A percentile compares a stretch with the other conserved stretches of the same genome.
Evolutionary conservation across 2,113 vertebrate species (phyloP).

Genomic region (Antechinus stuartii): DNA sequence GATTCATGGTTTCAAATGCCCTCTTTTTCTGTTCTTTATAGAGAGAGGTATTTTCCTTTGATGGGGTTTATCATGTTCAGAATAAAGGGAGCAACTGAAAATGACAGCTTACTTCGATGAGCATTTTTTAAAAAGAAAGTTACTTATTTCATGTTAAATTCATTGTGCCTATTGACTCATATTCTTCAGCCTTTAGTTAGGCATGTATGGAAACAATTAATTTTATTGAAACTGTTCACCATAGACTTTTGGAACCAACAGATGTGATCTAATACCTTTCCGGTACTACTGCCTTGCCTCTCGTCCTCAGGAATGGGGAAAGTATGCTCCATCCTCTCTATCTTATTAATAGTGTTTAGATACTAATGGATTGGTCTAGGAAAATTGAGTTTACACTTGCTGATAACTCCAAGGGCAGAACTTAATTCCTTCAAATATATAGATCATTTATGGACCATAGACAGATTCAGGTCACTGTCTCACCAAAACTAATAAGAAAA

Average conservation of each 20-base stretch:
- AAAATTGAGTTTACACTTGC: constrained; percentile 72
- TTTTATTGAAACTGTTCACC: constrained; percentile 57
- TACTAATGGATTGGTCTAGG: constrained; percentile 67
- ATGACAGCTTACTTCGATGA: background rate
- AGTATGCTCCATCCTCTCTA: constrained; percentile 49
- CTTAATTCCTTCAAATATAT: constrained; percentile 62
- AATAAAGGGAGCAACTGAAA: background rate
- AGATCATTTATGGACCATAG: constrained; percentile 68
- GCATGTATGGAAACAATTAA: background rate
- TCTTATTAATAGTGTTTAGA: constrained; percentile 73
- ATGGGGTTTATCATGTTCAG: background rate
- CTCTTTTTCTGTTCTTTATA: background rate
- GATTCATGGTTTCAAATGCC: background rate
- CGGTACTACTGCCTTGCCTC: background rate
- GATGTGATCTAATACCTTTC: constrained; percentile 57
- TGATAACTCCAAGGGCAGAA: constrained; percentile 54
- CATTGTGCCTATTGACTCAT: background rate
- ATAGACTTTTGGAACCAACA: constrained; percentile 41
- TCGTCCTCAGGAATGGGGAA: constrained; percentile 49
- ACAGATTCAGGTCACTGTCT: constrained; percentile 64
- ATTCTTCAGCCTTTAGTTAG: background rate
- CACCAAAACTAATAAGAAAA: constrained; percentile 65
- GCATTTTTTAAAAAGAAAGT: background rate
- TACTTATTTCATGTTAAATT: background rate
- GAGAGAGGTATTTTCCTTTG: background rate